Conservation (phyloP, 2,888 invertebrate species). For the Euphydryas editha region DNA sequence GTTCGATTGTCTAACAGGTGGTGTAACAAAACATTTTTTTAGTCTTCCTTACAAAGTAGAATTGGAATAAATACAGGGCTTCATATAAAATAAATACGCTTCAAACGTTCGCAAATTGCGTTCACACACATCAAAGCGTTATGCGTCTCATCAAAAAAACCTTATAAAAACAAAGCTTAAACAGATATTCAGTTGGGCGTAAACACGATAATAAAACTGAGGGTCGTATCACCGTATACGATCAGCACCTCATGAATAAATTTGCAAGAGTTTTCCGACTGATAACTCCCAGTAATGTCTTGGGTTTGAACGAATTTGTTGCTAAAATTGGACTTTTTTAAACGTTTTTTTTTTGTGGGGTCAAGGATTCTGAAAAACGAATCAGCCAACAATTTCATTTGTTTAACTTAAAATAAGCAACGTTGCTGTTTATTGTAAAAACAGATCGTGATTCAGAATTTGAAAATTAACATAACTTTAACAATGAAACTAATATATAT, state of each 20-base stretch:
- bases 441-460: too few relatives aligned
- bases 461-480: too few relatives aligned
- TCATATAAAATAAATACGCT: not conserved
- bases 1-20: too few relatives aligned
- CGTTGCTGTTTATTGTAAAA: too few relatives aligned
- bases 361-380: slow-evolving; percentile 2
- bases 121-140: slow-evolving; percentile 33
- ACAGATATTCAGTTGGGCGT: slow-evolving; percentile 40
- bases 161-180: slow-evolving; percentile 37
- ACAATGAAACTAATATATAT: too few relatives aligned
- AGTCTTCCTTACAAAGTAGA: not conserved
- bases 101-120: slow-evolving; percentile 24
- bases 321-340: slow-evolving; percentile 21
- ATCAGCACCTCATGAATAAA: slow-evolving; percentile 62
- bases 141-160: slow-evolving; percentile 28
- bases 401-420: too few relatives aligned
- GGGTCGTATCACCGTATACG: slow-evolving; percentile 52
- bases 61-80: not conserved
- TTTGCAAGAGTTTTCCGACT: slow-evolving; percentile 52
- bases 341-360: slow-evolving; percentile 4
- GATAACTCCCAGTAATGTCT: slow-evolving; percentile 44
- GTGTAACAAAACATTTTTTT: too few relatives aligned
- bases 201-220: slow-evolving; percentile 57
- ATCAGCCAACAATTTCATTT: not conserved
- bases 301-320: slow-evolving; percentile 35